Percentiles rank a stretch among this genome's conserved stretches.
Conservation (phyloP, 2,888 invertebrate genomes). For the Dryococelus australis region DNA sequence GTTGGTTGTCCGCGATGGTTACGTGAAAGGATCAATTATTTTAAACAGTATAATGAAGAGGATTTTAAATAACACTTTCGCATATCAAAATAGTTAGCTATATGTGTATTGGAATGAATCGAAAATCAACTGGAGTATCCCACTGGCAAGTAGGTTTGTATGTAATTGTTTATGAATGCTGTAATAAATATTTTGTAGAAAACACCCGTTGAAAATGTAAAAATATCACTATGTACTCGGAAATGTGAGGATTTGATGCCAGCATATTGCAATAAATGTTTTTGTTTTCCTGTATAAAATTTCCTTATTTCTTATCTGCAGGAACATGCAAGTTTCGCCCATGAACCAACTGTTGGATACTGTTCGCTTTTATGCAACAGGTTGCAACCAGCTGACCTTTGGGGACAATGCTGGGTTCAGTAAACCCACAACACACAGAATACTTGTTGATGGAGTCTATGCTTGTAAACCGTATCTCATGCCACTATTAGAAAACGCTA, state of each 20-base stretch:
- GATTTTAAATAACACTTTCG: neutral
- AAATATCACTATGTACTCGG: neutral
- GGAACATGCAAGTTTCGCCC: neutral
- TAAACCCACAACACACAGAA: neutral
- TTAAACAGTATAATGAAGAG: too few relatives aligned
- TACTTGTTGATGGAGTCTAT: slow-evolving; percentile 54
- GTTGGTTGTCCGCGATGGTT: too few relatives aligned
- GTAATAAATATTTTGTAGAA: neutral
- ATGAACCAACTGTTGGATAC: neutral
- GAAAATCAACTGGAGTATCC: neutral
- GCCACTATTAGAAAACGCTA: slow-evolving; percentile 49
- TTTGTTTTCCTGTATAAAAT: neutral
- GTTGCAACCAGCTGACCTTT: neutral
- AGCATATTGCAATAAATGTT: neutral
- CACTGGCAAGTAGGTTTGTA: neutral
- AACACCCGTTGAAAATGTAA: too few relatives aligned
- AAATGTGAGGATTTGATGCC: neutral
- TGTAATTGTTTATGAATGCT: neutral
- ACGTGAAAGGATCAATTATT: too few relatives aligned
- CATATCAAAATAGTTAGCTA: neutral
- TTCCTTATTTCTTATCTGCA: neutral
- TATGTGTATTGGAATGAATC: neutral
- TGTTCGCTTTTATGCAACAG: neutral
- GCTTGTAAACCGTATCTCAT: slow-evolving; percentile 43
- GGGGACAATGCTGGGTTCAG: neutral